Base-by-base conservation (phyloP, 2,888 invertebrate species). In the Heteromyza rotundicornis region DNA sequence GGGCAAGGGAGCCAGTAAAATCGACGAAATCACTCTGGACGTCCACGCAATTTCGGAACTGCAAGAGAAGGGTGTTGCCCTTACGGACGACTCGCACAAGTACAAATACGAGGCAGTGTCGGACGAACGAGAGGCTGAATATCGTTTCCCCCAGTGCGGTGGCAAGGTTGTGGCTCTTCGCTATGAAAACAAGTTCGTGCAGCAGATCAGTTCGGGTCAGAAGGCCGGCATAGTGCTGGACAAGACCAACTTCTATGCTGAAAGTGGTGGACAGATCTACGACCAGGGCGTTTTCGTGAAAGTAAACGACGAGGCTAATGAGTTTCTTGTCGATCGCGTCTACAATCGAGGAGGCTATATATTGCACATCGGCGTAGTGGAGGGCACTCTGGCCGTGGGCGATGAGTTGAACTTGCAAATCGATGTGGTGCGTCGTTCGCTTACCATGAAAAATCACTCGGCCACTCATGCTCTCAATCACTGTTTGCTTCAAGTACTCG, bases 381-480 rank as follows among this genome's bases (percentile, higher is more conserved):
- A 96, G 83, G 98, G 93, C 20, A 86, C 84, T 1, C 83, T 99
- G 14, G 88, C 86, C 72, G 90, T 95, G 63, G 98, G 97, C 0
- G 98, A 99, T 84, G 87, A 87, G 75, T 86, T 99, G 47, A 86
- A 86, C 61, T 85, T 96, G 50, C 88, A 91, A 69, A 88, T 98
- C 63, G 98, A 98, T 82, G 89, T 89, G 60, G 88, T 89, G 61
- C 89, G 98, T 59, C 87, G 99, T 73, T 88, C 92, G 74, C 85
- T 93, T 27, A 88, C 98, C n/a, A 99, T 99, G 99, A 96, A 94
- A 81, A 99, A 99, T 85, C 97, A 99, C 84, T 94, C 98, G 47
- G 98, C 96, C 20, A 99, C 99, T 0, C 99, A 99, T 83, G 89
- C 97, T 47, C 86, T 99, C 14, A 99, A 99, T 85, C 96, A 92